Conservation (phyloP, 2,888 invertebrate species). For the Pristionchus entomophagus region DNA sequence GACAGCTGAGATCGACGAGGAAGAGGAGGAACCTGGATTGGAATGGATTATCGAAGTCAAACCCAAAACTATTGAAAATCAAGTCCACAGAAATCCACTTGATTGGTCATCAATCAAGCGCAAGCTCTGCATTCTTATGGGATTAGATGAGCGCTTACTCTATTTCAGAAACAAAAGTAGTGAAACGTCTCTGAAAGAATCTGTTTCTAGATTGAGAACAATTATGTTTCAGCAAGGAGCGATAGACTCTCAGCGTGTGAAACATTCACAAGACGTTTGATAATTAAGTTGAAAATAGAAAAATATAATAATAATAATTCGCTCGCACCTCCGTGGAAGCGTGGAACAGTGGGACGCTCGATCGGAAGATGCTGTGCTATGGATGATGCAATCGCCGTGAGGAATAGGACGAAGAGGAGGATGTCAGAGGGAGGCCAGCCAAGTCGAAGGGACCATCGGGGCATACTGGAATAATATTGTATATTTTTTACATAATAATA, state of each 20-base stretch:
- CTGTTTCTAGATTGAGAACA: too few species aligned
- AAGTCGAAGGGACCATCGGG: constrained; percentile 39
- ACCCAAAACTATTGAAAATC: not conserved
- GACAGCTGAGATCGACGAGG: not conserved
- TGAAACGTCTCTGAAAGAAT: not conserved
- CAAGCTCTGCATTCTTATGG: not conserved
- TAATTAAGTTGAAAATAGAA: not conserved
- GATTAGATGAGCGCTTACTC: not conserved
- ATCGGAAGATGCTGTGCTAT: not conserved
- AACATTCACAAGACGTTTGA: too few species aligned
- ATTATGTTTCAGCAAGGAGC: too few species aligned
- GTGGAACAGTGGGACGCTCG: not conserved
- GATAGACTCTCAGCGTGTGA: too few species aligned
- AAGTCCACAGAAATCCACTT: not conserved
- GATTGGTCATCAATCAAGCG: constrained; percentile 9
- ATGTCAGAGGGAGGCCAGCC: not conserved
- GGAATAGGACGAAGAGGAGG: not conserved
- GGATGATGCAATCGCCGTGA: not conserved
- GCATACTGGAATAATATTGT: constrained; percentile 15
- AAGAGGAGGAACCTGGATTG: not conserved
- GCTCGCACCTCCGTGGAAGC: not conserved
- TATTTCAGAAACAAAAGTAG: not conserved
- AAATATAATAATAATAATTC: not conserved
- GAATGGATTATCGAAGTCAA: not conserved
- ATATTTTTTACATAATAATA: too few species aligned